Conservation (phyloP, 2,888 invertebrate genomes). For the Patella caerulea region DNA sequence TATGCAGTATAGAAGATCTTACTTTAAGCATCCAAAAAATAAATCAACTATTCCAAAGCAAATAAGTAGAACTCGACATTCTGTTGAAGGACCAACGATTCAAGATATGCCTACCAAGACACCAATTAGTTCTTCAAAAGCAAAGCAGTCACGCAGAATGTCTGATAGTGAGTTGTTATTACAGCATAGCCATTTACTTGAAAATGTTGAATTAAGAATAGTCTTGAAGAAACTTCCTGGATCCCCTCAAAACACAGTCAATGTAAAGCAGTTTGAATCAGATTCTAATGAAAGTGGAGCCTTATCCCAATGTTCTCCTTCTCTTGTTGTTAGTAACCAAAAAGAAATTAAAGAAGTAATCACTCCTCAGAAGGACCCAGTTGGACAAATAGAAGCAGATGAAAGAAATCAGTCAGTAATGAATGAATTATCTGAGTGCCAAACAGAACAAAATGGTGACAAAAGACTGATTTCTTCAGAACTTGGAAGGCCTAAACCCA, state of each 20-base stretch:
- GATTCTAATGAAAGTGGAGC: no score
- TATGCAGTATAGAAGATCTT: background rate
- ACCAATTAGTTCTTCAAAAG: no score
- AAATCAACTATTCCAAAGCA: background rate
- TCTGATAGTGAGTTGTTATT: background rate
- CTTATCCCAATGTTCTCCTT: background rate
- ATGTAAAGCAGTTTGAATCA: no score
- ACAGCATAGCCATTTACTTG: background rate
- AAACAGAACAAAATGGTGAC: background rate
- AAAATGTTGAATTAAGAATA: background rate
- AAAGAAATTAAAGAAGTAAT: background rate
- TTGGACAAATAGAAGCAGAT: background rate
- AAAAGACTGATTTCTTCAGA: background rate
- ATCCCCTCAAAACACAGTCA: background rate
- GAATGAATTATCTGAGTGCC: background rate
- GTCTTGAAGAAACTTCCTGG: background rate
- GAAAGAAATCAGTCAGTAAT: background rate
- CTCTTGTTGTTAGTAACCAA: background rate
- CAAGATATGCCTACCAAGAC: no score
- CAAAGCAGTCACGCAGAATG: background rate
- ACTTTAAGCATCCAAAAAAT: background rate
- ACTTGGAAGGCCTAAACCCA: background rate
- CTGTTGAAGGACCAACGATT: background rate
- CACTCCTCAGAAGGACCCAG: background rate
- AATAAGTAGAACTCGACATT: background rate